These are phyloP conservation scores for Paralichthys olivaceus DNA, from an alignment of 2,113 vertebrate genomes.

Conservation along the genomic window DNA sequence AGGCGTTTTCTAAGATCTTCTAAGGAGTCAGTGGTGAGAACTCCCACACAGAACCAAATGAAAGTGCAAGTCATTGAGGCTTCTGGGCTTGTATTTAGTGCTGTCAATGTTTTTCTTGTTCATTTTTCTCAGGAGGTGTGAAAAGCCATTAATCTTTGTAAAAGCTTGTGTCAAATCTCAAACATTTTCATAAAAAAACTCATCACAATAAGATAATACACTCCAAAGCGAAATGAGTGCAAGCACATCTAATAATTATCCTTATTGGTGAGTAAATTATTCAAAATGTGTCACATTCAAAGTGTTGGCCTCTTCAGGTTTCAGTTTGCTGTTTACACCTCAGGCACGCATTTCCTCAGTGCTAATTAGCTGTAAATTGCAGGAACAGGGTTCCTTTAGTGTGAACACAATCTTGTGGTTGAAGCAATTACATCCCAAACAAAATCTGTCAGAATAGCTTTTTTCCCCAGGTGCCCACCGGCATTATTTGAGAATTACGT, in stretches of 20 bases:
- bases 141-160: not conserved
- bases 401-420: not conserved
- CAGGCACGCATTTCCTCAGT: not conserved
- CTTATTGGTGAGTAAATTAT: constrained; percentile 14
- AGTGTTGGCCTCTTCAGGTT: not conserved
- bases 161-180: too few species aligned
- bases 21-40: constrained; percentile 8
- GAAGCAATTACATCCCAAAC: not conserved
- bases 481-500: not conserved
- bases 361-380: constrained; percentile 1
- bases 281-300: not conserved
- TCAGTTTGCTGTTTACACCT: constrained; percentile 6
- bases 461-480: not conserved
- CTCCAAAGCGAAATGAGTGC: not conserved
- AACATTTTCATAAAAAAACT: too few species aligned
- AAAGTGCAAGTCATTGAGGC: constrained; percentile 41
- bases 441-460: not conserved
- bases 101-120: constrained; percentile 6
- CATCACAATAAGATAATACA: not conserved
- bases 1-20: constrained; percentile 45
- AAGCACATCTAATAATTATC: not conserved
- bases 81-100: not conserved
- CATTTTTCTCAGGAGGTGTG: constrained; percentile 3
- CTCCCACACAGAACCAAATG: constrained; percentile 38
- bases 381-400: not conserved